Conservation (phyloP, 2,888 invertebrate species). For the Danaus chrysippus region DNA sequence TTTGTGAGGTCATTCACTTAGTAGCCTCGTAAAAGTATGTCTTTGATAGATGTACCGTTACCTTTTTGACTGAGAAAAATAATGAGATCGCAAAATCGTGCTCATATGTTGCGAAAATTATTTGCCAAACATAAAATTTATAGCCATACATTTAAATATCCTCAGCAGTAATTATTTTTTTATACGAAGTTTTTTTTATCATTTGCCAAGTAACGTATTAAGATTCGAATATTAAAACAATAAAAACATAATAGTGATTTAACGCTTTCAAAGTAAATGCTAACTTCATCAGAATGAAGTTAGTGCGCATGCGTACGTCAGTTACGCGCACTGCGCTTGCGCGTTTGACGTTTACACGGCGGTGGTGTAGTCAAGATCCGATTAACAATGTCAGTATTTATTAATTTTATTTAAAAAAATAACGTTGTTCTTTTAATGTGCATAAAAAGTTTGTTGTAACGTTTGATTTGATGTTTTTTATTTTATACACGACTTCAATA, state of each 20-base stretch:
- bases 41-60: slow-evolving; percentile 69
- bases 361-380: slow-evolving; percentile 77
- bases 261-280: not conserved
- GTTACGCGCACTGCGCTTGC: slow-evolving; percentile 76
- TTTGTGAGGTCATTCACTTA: slow-evolving; percentile 62
- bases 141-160: not conserved
- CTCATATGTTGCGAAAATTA: slow-evolving; percentile 28
- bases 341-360: slow-evolving; percentile 78
- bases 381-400: slow-evolving; percentile 76
- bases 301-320: slow-evolving; percentile 69
- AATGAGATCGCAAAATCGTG: slow-evolving; percentile 24
- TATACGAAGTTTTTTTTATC: not conserved
- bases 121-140: not conserved
- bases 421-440: slow-evolving; percentile 21
- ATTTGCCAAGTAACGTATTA: too few species aligned
- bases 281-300: slow-evolving; percentile 53
- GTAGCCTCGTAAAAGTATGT: slow-evolving; percentile 52
- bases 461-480: slow-evolving; percentile 50
- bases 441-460: slow-evolving; percentile 39
- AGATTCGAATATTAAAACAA: too few species aligned
- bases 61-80: slow-evolving; percentile 45
- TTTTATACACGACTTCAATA: slow-evolving; percentile 17
- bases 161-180: not conserved
- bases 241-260: not conserved
- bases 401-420: slow-evolving; percentile 44